Conservation (phyloP, 2,113 vertebrate genomes). For the Gasterosteus aculeatus region DNA sequence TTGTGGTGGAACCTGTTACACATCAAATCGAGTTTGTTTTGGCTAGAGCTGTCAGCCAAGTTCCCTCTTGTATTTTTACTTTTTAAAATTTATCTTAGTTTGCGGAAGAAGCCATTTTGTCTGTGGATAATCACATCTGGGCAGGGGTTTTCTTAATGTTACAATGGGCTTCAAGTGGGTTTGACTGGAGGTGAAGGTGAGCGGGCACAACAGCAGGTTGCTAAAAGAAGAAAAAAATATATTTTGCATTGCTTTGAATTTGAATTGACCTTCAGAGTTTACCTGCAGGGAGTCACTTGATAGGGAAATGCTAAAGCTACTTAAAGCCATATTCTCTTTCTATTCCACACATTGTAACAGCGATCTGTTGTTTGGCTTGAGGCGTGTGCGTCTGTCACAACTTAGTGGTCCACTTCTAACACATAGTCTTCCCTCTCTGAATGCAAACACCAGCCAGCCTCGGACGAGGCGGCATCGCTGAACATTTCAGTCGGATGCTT, state of each 20-base stretch:
- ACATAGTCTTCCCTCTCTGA: conserved; percentile 29
- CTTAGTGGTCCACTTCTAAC: conserved; percentile 5
- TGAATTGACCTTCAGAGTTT: conserved; percentile 50
- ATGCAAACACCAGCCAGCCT: conserved; percentile 46
- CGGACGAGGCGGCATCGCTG: conserved; percentile 34
- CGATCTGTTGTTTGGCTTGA: conserved; percentile 47
- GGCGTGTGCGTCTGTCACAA: conserved; percentile 32
- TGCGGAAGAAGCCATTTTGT: conserved; percentile 64
- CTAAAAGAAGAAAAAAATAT: background rate
- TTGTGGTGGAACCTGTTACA: conserved; percentile 46
- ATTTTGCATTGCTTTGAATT: conserved; percentile 23
- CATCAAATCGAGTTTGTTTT: conserved; percentile 42
- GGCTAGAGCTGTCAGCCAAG: conserved; percentile 23
- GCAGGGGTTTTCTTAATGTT: conserved; percentile 25
- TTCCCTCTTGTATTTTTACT: conserved; percentile 7
- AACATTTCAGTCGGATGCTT: conserved; percentile 25
- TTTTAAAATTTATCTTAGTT: conserved; percentile 29
- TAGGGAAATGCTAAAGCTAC: conserved; percentile 63
- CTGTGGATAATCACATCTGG: conserved; percentile 21
- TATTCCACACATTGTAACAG: conserved; percentile 67
- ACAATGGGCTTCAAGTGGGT: conserved; percentile 23
- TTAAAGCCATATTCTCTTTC: conserved; percentile 82
- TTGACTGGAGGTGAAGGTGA: conserved; percentile 18
- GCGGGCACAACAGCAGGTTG: conserved; percentile 8
- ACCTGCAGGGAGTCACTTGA: conserved; percentile 65